phyloP scores from a whole-genome alignment of 2,888 invertebrate species.

The Hetaerina titia region DNA sequence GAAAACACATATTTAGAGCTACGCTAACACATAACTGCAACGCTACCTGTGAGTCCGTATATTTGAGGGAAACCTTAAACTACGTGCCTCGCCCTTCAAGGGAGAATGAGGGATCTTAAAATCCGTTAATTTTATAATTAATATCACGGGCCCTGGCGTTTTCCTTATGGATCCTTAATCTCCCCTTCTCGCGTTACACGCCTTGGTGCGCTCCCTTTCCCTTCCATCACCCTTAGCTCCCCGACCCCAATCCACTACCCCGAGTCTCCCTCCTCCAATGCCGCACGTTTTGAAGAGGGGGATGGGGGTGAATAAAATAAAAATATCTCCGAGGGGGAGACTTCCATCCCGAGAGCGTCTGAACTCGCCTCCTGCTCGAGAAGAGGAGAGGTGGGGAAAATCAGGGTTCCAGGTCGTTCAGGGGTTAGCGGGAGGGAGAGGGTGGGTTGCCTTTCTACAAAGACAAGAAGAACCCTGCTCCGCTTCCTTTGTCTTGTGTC shows the following conservation, averaged over 20 bases:
- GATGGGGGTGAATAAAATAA: not conserved
- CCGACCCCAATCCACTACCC: no score
- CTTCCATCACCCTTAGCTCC: not conserved
- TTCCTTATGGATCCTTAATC: slow-evolving; percentile 36
- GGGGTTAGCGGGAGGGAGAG: not conserved
- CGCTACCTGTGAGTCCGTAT: no score
- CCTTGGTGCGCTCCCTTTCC: slow-evolving; percentile 33
- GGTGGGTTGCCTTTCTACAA: not conserved
- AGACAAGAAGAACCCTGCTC: slow-evolving; percentile 17
- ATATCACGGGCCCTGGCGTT: slow-evolving; percentile 16
- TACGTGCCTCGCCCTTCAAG: not conserved
- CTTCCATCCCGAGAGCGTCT: not conserved
- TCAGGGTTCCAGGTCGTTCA: not conserved
- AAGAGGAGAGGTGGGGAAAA: not conserved
- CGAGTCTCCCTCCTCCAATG: no score
- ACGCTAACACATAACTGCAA: no score
- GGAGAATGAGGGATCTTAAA: slow-evolving; percentile 4
- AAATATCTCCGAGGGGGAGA: not conserved
- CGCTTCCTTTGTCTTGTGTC: slow-evolving; percentile 44
- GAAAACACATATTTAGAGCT: no score
- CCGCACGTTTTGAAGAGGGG: not conserved
- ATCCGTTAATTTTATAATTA: slow-evolving; percentile 66
- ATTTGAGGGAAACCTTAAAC: not conserved
- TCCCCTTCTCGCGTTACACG: slow-evolving; percentile 38
- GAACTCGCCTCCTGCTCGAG: not conserved